Percentiles rank a stretch among this genome's conserved stretches.
phyloP scores from a whole-genome alignment of 2,113 vertebrate species.

The Asarcornis scutulata region DNA sequence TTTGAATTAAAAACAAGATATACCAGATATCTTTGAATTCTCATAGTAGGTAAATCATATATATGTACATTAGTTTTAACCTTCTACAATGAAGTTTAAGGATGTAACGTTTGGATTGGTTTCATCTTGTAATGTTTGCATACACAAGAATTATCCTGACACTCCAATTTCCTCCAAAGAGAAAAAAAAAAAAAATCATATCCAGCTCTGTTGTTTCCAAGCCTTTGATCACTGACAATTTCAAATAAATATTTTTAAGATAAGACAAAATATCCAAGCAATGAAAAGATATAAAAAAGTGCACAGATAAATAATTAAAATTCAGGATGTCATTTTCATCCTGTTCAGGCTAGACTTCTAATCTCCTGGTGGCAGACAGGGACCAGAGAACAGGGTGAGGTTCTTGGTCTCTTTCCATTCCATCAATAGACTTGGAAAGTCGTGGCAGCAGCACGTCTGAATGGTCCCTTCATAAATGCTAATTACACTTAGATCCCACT shows the following conservation, averaged over 20 bases:
- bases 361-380: conserved; percentile 35
- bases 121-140: conserved; percentile 75
- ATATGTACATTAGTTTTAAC: neutral
- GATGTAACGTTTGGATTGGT: conserved; percentile 46
- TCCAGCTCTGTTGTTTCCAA: conserved; percentile 71
- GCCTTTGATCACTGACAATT: conserved; percentile 80
- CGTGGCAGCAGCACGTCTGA: neutral
- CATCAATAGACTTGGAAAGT: conserved; percentile 57
- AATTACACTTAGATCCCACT: conserved; percentile 46
- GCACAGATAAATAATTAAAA: conserved; percentile 75
- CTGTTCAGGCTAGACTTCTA: conserved; percentile 31
- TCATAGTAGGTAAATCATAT: conserved; percentile 15
- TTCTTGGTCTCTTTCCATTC: conserved; percentile 63
- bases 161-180: conserved; percentile 70
- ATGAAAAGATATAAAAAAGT: conserved; percentile 56
- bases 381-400: neutral
- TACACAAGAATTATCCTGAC: conserved; percentile 79
- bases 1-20: conserved; percentile 71
- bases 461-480: conserved; percentile 18
- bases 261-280: conserved; percentile 75
- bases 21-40: conserved; percentile 39
- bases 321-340: conserved; percentile 54
- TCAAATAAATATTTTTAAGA: conserved; percentile 80
- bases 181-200: conserved; percentile 44
- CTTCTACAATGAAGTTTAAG: conserved; percentile 43